phyloP scores from a whole-genome alignment of 1,140 invertebrate species.

The Drosophila novamexicana region DNA sequence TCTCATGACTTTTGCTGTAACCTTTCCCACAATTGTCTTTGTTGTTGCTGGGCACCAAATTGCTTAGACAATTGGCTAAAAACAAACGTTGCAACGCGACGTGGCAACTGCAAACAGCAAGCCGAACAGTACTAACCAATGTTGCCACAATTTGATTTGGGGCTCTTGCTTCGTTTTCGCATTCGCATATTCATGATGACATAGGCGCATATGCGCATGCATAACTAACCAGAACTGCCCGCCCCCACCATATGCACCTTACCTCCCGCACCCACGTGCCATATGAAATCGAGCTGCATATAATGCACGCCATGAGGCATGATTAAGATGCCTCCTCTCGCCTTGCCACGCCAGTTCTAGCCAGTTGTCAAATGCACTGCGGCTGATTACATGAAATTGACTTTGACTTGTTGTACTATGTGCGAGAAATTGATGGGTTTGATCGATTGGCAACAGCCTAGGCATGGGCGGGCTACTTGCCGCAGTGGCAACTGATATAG shows the following conservation, averaged over 20 bases:
- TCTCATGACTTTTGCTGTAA: constrained; percentile 75
- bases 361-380: constrained; percentile 37
- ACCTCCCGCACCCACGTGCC: neutral
- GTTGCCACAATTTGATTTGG: constrained; percentile 55
- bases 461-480: neutral
- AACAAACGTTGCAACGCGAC: constrained; percentile 14
- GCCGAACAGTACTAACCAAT: constrained; percentile 14
- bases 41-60: constrained; percentile 60
- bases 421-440: constrained; percentile 37
- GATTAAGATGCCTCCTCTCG: constrained; percentile 31
- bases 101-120: constrained; percentile 16
- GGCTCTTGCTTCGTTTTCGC: constrained; percentile 48
- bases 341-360: neutral
- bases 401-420: constrained; percentile 33
- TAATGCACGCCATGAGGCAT: constrained; percentile 16
- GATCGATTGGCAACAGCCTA: constrained; percentile 25
- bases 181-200: constrained; percentile 77
- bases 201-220: constrained; percentile 64
- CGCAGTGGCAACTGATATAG: constrained; percentile 14
- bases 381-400: constrained; percentile 65
- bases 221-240: constrained; percentile 62
- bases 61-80: constrained; percentile 71
- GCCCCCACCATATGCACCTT: neutral
- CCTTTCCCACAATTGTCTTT: constrained; percentile 79
- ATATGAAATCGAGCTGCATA: constrained; percentile 16